Evolutionary conservation across 1,140 invertebrate genomes (phyloP).

Genomic region (Drosophila bocqueti): DNA sequence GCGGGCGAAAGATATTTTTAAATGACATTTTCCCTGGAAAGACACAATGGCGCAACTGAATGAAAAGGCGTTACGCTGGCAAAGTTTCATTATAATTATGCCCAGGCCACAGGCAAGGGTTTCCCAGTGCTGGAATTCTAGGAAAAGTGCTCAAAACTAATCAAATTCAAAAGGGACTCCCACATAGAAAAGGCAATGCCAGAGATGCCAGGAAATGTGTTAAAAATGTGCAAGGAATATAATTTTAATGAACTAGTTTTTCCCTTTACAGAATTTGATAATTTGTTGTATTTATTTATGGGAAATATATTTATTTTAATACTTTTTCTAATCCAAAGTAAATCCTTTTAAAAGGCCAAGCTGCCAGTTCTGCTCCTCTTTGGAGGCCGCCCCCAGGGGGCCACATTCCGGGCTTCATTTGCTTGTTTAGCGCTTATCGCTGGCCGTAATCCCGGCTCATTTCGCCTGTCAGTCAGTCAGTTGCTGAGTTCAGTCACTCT

Average conservation of each 20-base stretch:
- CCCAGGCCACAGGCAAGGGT: slow-evolving; percentile 23
- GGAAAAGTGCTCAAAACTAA: slow-evolving; percentile 42
- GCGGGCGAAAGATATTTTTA: slow-evolving; percentile 60
- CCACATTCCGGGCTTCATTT: slow-evolving; percentile 61
- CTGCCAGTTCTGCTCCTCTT: slow-evolving; percentile 7
- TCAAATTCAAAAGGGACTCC: slow-evolving; percentile 15
- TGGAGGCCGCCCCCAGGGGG: neutral
- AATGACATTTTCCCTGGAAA: slow-evolving; percentile 68
- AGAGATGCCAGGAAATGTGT: neutral
- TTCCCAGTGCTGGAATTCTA: slow-evolving; percentile 6
- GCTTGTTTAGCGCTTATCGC: slow-evolving; percentile 76
- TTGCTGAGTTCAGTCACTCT: slow-evolving; percentile 46
- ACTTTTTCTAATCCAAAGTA: neutral
- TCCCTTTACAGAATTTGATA: too few relatives aligned
- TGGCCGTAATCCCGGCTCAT: slow-evolving; percentile 54
- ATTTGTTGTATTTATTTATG: too few relatives aligned
- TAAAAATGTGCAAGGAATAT: neutral
- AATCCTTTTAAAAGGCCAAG: slow-evolving; percentile 7
- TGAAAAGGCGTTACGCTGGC: slow-evolving; percentile 17
- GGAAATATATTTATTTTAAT: neutral
- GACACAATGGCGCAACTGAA: slow-evolving; percentile 57
- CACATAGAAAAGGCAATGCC: too few relatives aligned
- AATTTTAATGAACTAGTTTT: neutral
- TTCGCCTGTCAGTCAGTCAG: slow-evolving; percentile 37
- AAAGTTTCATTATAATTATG: slow-evolving; percentile 50